These are phyloP conservation scores for Galaxea fascicularis DNA, from an alignment of 92 coral and sea anemone genomes.

Conservation along the genomic window DNA sequence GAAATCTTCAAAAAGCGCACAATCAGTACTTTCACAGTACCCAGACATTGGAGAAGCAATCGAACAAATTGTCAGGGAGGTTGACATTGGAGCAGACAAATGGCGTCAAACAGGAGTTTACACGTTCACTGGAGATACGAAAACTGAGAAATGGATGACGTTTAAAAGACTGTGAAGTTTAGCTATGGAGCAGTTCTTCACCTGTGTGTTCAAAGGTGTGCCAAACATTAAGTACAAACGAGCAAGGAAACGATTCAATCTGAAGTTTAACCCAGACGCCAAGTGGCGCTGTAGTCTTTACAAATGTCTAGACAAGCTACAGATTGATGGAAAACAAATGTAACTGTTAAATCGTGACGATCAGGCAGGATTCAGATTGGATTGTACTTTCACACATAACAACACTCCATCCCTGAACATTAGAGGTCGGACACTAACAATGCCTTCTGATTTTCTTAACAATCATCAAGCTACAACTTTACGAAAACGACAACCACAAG, in stretches of 20 bases:
- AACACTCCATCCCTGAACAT: slow-evolving; percentile 50
- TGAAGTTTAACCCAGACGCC: slow-evolving; percentile 65
- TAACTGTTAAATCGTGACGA: slow-evolving; percentile 66
- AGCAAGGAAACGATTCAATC: slow-evolving; percentile 63
- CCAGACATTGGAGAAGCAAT: slow-evolving; percentile 71
- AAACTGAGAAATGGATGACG: slow-evolving; percentile 59
- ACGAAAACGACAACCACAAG: slow-evolving; percentile 66
- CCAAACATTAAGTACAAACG: slow-evolving; percentile 63
- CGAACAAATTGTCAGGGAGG: slow-evolving; percentile 60
- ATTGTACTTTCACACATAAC: slow-evolving; percentile 69
- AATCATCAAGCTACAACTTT: slow-evolving; percentile 72
- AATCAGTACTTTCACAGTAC: slow-evolving; percentile 38
- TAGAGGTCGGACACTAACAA: slow-evolving; percentile 55
- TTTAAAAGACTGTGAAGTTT: slow-evolving; percentile 49
- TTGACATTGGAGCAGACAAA: slow-evolving; percentile 65
- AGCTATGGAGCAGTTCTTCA: slow-evolving; percentile 56
- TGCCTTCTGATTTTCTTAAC: slow-evolving; percentile 70
- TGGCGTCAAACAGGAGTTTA: slow-evolving; percentile 70
- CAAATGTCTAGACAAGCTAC: slow-evolving; percentile 60
- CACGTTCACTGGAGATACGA: slow-evolving; percentile 65
- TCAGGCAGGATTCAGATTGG: slow-evolving; percentile 67
- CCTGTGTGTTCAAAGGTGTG: slow-evolving; percentile 54
- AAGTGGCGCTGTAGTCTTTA: slow-evolving; percentile 62
- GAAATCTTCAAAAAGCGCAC: slow-evolving; percentile 22
- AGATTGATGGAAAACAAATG: slow-evolving; percentile 53